Evolutionary conservation across 2,797 vertebrate genomes (phyloP).

Genomic region (Serranus cabrilla): DNA sequence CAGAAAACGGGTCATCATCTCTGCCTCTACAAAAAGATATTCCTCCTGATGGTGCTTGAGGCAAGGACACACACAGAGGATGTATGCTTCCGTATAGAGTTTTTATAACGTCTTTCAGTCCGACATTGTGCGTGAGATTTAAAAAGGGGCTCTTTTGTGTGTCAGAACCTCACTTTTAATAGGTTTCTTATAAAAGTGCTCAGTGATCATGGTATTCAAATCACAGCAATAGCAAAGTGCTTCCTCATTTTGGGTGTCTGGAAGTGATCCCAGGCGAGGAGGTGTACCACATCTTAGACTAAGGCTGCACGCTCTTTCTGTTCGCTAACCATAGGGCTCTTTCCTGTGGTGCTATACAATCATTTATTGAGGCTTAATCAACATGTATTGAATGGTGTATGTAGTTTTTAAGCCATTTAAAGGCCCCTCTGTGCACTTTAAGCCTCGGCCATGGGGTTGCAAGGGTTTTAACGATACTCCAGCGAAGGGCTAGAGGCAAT

Average conservation of each 20-base stretch:
- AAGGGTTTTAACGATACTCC: slow-evolving; percentile 65
- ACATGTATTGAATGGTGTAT: slow-evolving; percentile 82
- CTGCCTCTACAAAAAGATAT: slow-evolving; percentile 55
- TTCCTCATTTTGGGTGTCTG: slow-evolving; percentile 84
- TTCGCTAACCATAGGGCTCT: slow-evolving; percentile 78
- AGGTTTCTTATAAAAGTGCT: slow-evolving; percentile 85
- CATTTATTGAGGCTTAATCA: slow-evolving; percentile 87
- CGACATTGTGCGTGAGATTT: slow-evolving; percentile 83
- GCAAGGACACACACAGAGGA: slow-evolving; percentile 70
- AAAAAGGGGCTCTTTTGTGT: slow-evolving; percentile 86
- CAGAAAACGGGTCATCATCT: slow-evolving; percentile 56
- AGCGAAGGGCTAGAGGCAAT: slow-evolving; percentile 56
- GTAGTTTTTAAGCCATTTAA: slow-evolving; percentile 80
- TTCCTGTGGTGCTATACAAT: slow-evolving; percentile 80
- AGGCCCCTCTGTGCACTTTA: slow-evolving; percentile 71
- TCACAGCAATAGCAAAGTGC: slow-evolving; percentile 81
- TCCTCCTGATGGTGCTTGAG: slow-evolving; percentile 39
- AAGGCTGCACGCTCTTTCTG: slow-evolving; percentile 76
- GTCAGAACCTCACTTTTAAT: slow-evolving; percentile 86
- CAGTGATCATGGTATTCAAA: slow-evolving; percentile 87
- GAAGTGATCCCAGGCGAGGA: slow-evolving; percentile 84
- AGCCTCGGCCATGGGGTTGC: slow-evolving; percentile 64
- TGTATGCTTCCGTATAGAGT: slow-evolving; percentile 72
- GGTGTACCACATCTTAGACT: slow-evolving; percentile 86
- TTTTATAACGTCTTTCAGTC: slow-evolving; percentile 80